phyloP scores from a whole-genome alignment of 2,797 vertebrate species.

The Okamejei kenojei region DNA sequence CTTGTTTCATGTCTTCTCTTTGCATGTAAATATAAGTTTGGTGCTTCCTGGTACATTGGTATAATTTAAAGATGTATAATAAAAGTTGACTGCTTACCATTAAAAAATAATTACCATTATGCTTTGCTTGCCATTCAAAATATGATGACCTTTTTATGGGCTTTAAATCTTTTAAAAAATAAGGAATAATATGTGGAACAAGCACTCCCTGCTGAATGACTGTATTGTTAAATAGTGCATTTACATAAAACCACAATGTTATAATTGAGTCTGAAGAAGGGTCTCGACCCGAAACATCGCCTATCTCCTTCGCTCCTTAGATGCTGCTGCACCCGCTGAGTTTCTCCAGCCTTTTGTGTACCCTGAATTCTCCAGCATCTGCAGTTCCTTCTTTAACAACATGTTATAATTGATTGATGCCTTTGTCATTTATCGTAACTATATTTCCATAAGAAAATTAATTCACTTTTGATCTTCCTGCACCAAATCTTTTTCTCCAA shows the following conservation, averaged over 20 bases:
- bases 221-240: neutral
- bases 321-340: too few relatives aligned
- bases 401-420: neutral
- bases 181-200: neutral
- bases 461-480: neutral
- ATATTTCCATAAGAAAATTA: neutral
- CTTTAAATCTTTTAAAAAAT: neutral
- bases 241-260: neutral
- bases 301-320: too few relatives aligned
- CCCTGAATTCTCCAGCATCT: too few relatives aligned
- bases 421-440: neutral
- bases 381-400: too few relatives aligned
- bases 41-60: too few relatives aligned
- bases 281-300: too few relatives aligned
- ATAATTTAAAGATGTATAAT: neutral
- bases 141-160: neutral
- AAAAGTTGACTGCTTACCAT: neutral
- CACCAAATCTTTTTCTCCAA: neutral
- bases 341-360: too few relatives aligned
- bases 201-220: neutral
- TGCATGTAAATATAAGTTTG: too few relatives aligned
- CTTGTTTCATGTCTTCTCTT: too few relatives aligned
- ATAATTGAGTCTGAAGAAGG: too few relatives aligned
- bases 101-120: neutral
- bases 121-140: neutral